These are phyloP conservation scores for Diplogasteroides magnus DNA, from an alignment of 1,140 invertebrate genomes.

Conservation along the genomic window DNA sequence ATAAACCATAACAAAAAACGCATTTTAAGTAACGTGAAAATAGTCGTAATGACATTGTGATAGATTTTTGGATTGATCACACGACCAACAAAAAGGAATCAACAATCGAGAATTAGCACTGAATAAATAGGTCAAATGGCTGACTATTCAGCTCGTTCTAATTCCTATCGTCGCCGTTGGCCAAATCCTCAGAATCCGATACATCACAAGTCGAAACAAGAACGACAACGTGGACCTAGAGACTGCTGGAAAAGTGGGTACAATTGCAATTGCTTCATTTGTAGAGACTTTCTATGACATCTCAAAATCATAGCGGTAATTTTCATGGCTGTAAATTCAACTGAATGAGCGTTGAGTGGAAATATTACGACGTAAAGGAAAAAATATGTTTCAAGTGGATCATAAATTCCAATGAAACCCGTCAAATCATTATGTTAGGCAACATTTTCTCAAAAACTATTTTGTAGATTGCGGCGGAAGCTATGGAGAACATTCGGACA, in stretches of 20 bases:
- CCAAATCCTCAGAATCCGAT: conserved; percentile 40
- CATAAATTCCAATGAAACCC: conserved; percentile 45
- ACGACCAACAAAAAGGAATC: background rate
- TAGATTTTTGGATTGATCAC: too few relatives aligned
- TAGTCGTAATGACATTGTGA: too few relatives aligned
- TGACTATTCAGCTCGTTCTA: conserved; percentile 22
- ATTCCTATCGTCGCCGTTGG: conserved; percentile 56
- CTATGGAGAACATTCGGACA: conserved; percentile 22
- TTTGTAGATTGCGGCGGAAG: conserved; percentile 19
- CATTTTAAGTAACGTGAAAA: too few relatives aligned
- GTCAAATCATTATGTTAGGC: conserved; percentile 56
- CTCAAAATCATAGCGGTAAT: too few relatives aligned
- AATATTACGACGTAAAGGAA: too few relatives aligned
- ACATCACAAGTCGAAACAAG: conserved; percentile 42
- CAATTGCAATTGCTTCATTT: conserved; percentile 52
- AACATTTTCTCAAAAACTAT: conserved; percentile 37
- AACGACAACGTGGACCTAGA: conserved; percentile 34
- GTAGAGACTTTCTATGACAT: too few relatives aligned
- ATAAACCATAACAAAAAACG: too few relatives aligned
- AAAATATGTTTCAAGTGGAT: too few relatives aligned
- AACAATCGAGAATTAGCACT: too few relatives aligned
- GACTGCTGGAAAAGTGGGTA: conserved; percentile 42
- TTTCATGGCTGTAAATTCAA: too few relatives aligned
- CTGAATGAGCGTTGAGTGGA: background rate
- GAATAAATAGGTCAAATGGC: too few relatives aligned